Conservation (phyloP, 2,797 vertebrate genomes). For the Molossus alvarezi region DNA sequence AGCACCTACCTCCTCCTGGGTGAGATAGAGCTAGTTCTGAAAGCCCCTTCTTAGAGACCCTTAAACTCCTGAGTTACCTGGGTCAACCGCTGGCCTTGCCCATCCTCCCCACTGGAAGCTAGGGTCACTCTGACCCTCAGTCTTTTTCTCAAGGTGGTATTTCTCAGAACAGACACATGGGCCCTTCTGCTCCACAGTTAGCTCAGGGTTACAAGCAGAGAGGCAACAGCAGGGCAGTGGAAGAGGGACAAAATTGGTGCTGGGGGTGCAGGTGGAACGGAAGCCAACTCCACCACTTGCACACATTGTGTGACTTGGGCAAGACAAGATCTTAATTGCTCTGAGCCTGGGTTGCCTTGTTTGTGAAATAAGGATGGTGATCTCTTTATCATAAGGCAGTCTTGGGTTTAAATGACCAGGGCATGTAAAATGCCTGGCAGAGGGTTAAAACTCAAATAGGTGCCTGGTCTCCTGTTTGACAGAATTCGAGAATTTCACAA, state of each 20-base stretch:
- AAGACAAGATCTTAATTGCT: not conserved
- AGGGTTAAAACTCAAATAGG: not conserved
- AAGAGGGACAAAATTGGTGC: not conserved
- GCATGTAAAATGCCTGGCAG: not conserved
- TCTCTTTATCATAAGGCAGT: not conserved
- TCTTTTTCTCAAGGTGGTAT: not conserved
- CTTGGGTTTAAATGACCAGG: not conserved
- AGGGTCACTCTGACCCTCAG: not conserved
- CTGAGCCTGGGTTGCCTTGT: not conserved
- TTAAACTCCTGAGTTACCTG: not conserved
- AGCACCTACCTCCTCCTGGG: not conserved
- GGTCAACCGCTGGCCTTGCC: not conserved
- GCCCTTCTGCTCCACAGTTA: not conserved
- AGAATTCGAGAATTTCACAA: conserved; percentile 40
- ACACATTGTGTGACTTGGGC: not conserved
- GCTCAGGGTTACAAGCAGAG: not conserved
- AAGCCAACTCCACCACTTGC: not conserved
- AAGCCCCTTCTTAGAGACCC: not conserved
- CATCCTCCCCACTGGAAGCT: not conserved
- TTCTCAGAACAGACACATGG: not conserved
- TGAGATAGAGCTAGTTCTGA: not conserved
- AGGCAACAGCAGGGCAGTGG: not conserved
- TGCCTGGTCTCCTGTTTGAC: not conserved
- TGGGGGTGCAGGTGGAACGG: not conserved
- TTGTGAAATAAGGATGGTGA: not conserved